Evolutionary conservation across 2,797 vertebrate genomes (phyloP), one percentile per base, ranked within the genome.

Genomic region (Dendrocincla tyrannina): DNA sequence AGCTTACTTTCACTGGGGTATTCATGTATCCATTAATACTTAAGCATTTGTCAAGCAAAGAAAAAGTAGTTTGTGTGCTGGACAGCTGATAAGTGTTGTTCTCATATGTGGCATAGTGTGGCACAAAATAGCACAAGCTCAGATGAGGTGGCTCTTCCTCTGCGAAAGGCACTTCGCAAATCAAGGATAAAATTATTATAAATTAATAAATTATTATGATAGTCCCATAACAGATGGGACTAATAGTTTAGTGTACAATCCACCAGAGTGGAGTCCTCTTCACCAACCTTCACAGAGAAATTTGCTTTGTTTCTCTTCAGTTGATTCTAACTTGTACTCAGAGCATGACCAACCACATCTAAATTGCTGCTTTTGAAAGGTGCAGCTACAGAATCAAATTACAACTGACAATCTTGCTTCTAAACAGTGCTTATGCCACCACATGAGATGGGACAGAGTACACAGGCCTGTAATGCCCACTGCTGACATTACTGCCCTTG

Each of bases 221-320:
- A 37, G 22, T 56, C 7, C 32, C 1, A 1, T 15, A 68, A 32
- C 1, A 47, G 41, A 0, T 62, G 32, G 23, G 32, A 63, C 15
- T 35, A 42, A 33, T 23, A 50, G 37, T 46, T 70, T 58, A 56
- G 4, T 46, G 67, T 33, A 30, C 7, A 10, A 6, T 56, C 19
- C 20, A 22, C 5, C 10, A 9, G 44, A 49, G 8, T 15, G 20
- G 25, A 88, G 52, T 30, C 6, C 33, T 52, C 10, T 37, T 56
- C 27, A n/a, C 37, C 10, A 62, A 0, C 8, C 7, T 53, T 67
- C 37, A 64, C 0, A 19, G 0, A 35, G 27, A 60, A n/a, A 42
- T 25, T 13, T 15, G 23, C 35, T 74, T 52, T 86, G 11, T 76
- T 64, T 46, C 33, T 24, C 3, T 46, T 15, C 75, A 16, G 7